Base-by-base conservation (phyloP, 2,113 vertebrate species). In the Cettia cetti region DNA sequence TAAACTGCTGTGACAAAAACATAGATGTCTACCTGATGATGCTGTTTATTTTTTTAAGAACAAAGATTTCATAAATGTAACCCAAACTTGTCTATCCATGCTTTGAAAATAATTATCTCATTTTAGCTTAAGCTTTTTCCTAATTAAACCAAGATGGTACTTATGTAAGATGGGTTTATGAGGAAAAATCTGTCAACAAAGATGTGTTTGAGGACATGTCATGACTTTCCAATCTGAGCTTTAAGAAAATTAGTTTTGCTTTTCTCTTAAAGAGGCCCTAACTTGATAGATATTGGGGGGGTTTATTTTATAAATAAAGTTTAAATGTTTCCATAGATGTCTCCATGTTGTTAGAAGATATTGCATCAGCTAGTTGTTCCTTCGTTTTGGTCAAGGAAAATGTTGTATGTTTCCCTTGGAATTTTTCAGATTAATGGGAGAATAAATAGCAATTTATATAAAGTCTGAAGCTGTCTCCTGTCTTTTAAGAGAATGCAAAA, bases 271-370 rank as follows among this genome's bases (percentile, higher is more conserved):
- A 87, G n/a, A 75, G 27, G 2, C 39, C 28, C 7, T 50, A 66
- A 27, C 39, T 40, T 66, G n/a, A 20, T 75, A 92, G 63, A 80
- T 0, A 0, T 5, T 39, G 13, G 23, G 6, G 1, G 0, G 2
- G 16, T 49, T 64, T 78, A 6, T 88, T 92, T 90, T 14, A 52
- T 84, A 54, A 63, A 37, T 37, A 79, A 4, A 4, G 21, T 78
- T 60, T 71, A 45, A 86, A 47, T 20, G 11, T 92, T 82, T 71
- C 53, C 18, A 3, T 40, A 53, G 23, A 37, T 70, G 11, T 70
- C 31, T 70, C 39, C 24, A 13, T 21, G 19, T 45, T 57, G 17
- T 60, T 82, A 45, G 22, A 79, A 66, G 37, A 54, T 54, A 53
- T 0, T 82, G 9, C 22, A 50, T 79, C 59, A 61, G 14, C 52